Base-by-base conservation (phyloP, 2,888 invertebrate genomes). In the Volucella bombylans region DNA sequence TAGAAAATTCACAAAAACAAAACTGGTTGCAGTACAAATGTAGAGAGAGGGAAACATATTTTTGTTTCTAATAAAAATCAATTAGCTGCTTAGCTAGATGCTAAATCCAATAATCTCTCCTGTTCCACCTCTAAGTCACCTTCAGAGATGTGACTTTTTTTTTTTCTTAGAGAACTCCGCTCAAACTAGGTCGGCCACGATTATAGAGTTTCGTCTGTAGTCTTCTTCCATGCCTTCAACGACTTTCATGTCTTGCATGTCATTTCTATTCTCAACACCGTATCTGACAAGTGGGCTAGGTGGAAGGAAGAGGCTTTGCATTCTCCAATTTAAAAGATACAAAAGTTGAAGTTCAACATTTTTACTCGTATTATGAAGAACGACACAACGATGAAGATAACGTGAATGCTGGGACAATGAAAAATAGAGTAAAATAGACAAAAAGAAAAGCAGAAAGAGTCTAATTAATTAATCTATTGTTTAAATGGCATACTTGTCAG, bases 271-370 rank as follows among this genome's bases (percentile, higher is more conserved):
- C 65, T 47, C 76, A 61, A 23, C 18, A 47, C 47, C 59, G 52
- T 73, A 23, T 54, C 47, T 8, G 38, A n/a, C 61, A 41, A 76
- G 49, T 65, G 41, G 47, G 31, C 4, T 4, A 31, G 2, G 31
- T 6, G 6, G 6, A 31, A 6, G 31, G 15, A 45, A 68, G 50
- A 72, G 47, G 57, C 67, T 77, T 68, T 41, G 62, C 77, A 72
- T 76, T 81, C 52, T 72, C 47, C 81, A 85, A 85, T 81, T 31
- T 72, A 85, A 68, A 82, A 74, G 68, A 71, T 55, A 81, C 71
- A 57, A 50, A 47, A 85, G 76, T 68, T 85, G 85, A 85, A 81
- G 85, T 85, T 85, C 85, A 81, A 57, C 81, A 76, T 85, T 85
- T 31, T 72, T 67, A n/a, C n/a, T n/a, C n/a, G n/a, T n/a, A 65